Percentiles rank a stretch among this genome's conserved stretches.
Conservation (phyloP, 1,140 invertebrate species). For the Drosophila albomicans region DNA sequence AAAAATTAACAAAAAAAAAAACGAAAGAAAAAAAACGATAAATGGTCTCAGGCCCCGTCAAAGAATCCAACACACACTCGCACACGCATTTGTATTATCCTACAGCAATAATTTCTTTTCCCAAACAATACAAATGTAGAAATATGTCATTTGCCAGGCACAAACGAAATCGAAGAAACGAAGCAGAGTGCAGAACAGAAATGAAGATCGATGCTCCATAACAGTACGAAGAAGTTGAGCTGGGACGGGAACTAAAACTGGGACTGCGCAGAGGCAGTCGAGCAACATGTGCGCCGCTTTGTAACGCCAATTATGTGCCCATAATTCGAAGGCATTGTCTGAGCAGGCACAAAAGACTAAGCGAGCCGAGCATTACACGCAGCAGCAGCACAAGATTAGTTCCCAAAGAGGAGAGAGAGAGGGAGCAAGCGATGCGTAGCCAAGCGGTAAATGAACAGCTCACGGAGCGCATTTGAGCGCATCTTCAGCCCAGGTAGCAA, state of each 20-base stretch:
- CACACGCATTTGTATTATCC: constrained; percentile 56
- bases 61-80: constrained; percentile 16
- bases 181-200: constrained; percentile 46
- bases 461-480: constrained; percentile 40
- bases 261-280: constrained; percentile 13
- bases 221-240: constrained; percentile 42
- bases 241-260: constrained; percentile 25
- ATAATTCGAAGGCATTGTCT: constrained; percentile 82
- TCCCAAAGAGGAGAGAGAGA: constrained; percentile 20
- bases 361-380: constrained; percentile 57
- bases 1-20: constrained; percentile 34
- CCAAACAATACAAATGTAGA: constrained; percentile 61
- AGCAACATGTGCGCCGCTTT: constrained; percentile 79
- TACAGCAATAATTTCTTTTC: constrained; percentile 70
- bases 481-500: constrained; percentile 53
- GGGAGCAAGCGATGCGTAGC: constrained; percentile 53
- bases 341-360: constrained; percentile 64
- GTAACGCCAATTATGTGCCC: constrained; percentile 83
- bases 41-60: constrained; percentile 37
- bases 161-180: constrained; percentile 63
- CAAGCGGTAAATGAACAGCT: constrained; percentile 74
- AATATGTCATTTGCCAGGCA: constrained; percentile 77
- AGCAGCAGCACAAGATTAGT: constrained; percentile 54
- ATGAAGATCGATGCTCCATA: constrained; percentile 76
- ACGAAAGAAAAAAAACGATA: constrained; percentile 43